phyloP scores from a whole-genome alignment of 1,140 invertebrate species.

The Apis laboriosa region DNA sequence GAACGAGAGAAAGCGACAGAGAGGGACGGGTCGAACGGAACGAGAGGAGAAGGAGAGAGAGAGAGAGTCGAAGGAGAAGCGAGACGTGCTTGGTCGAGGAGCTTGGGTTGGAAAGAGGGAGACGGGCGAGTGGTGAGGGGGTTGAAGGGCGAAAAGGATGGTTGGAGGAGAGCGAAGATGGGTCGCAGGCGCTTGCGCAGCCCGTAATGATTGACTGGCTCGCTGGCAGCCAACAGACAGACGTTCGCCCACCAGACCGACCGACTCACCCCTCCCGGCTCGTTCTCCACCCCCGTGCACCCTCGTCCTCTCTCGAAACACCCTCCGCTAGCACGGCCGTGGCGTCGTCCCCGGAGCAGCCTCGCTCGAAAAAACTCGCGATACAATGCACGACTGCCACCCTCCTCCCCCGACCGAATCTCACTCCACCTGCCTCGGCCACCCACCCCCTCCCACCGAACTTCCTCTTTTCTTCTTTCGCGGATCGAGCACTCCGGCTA shows the following conservation, averaged over 20 bases:
- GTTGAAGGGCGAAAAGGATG: conserved; percentile 24
- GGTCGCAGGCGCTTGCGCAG: conserved; percentile 74
- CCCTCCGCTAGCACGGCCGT: conserved; percentile 43
- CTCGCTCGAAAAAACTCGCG: conserved; percentile 79
- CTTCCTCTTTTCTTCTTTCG: conserved; percentile 61
- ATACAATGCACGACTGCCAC: conserved; percentile 71
- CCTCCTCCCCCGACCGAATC: background rate
- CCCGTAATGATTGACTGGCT: conserved; percentile 82
- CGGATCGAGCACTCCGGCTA: conserved; percentile 47
- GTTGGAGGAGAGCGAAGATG: conserved; percentile 60
- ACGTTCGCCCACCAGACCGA: conserved; percentile 76
- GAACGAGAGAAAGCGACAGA: conserved; percentile 54
- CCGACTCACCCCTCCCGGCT: conserved; percentile 61
- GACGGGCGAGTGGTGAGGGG: background rate
- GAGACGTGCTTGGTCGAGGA: conserved; percentile 14
- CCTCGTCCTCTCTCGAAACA: conserved; percentile 49
- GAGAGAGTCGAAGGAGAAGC: conserved; percentile 10
- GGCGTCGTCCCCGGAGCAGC: conserved; percentile 63
- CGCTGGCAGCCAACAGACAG: conserved; percentile 82
- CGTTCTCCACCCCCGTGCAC: conserved; percentile 22
- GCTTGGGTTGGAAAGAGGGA: conserved; percentile 44
- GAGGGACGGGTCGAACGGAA: conserved; percentile 36
- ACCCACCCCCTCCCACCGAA: conserved; percentile 12
- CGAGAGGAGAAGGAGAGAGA: conserved; percentile 13
- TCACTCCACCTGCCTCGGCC: background rate